Percentiles rank a stretch among this genome's conserved stretches.
These are phyloP conservation scores for Erynnis tages DNA, from an alignment of 2,888 invertebrate genomes.

Conservation along the genomic window DNA sequence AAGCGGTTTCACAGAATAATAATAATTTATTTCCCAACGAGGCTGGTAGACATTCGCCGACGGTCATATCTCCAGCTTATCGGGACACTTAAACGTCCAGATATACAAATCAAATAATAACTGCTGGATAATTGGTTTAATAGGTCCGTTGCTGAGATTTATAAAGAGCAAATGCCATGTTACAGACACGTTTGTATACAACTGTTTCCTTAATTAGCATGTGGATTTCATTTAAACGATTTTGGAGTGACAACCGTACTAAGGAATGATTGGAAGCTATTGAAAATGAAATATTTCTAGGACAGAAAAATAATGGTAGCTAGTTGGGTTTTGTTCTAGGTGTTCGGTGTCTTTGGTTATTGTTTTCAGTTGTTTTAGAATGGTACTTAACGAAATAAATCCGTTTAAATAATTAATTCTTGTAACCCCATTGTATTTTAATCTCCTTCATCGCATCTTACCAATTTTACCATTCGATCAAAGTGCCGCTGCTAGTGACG, in stretches of 20 bases:
- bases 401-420: too few species aligned
- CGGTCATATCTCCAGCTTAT: conserved; percentile 22
- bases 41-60: conserved; percentile 5
- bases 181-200: not conserved
- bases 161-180: conserved; percentile 16
- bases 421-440: too few species aligned
- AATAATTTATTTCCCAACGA: conserved; percentile 16
- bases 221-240: not conserved
- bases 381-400: too few species aligned
- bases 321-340: too few species aligned
- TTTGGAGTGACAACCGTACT: too few species aligned
- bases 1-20: not conserved
- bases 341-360: too few species aligned
- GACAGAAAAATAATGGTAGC: too few species aligned
- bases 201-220: not conserved
- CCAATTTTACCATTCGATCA: too few species aligned
- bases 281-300: too few species aligned
- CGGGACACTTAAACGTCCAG: conserved; percentile 9
- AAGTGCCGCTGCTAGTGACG: not conserved
- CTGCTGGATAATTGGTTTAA: conserved; percentile 26
- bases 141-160: conserved; percentile 14
- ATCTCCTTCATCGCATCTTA: too few species aligned
- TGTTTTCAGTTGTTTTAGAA: too few species aligned
- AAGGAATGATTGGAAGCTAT: too few species aligned
- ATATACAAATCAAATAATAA: conserved; percentile 28